A percentile compares a stretch with the other conserved stretches of the same genome.
Conservation (phyloP, 2,888 invertebrate species). For the Spodoptera littoralis region DNA sequence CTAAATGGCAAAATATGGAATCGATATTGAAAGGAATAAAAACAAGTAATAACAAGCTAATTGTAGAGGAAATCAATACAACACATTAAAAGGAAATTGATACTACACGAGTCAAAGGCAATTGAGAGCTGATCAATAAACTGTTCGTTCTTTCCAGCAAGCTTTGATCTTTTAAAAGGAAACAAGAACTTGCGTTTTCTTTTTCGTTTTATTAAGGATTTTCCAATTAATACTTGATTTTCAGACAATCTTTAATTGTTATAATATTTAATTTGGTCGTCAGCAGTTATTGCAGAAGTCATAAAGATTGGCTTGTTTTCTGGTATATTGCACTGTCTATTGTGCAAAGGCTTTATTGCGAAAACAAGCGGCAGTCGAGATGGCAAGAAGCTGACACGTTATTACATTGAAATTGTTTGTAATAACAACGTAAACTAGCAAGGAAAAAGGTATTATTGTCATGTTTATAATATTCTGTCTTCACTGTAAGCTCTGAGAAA, state of each 20-base stretch:
- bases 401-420: conserved; percentile 2
- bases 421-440: background rate
- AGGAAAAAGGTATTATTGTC: background rate
- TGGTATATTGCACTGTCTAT: conserved; percentile 15
- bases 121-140: conserved; percentile 10
- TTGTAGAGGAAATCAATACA: conserved; percentile 11
- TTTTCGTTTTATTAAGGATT: background rate
- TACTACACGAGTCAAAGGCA: conserved; percentile 2
- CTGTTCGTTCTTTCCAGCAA: conserved; percentile 11
- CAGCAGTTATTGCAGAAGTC: conserved; percentile 17
- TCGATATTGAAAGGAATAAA: conserved; percentile 32
- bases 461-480: no score
- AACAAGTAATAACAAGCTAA: conserved; percentile 23
- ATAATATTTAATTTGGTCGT: background rate
- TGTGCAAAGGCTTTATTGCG: conserved; percentile 31
- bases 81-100: conserved; percentile 17
- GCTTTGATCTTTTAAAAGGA: conserved; percentile 7
- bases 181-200: background rate
- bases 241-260: background rate
- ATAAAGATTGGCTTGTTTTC: conserved; percentile 7
- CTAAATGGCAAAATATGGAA: conserved; percentile 24
- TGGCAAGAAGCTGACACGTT: conserved; percentile 4
- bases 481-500: no score
- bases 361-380: conserved; percentile 13
- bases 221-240: background rate